These are phyloP conservation scores for Aselliscus stoliczkanus DNA, from an alignment of 2,797 vertebrate genomes.

Conservation along the genomic window DNA sequence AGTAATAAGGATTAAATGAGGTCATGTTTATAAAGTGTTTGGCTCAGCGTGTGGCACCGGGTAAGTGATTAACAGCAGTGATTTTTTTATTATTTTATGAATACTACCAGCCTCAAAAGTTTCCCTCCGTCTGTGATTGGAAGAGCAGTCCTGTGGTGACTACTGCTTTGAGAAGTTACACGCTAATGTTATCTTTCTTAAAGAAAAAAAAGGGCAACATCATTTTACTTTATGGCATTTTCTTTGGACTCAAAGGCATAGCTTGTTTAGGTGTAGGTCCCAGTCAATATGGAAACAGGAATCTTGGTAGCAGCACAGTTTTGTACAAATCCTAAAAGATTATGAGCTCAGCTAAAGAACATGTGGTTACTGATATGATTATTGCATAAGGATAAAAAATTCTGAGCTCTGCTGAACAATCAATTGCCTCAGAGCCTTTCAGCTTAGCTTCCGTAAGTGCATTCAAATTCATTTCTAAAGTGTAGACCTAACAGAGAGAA, in stretches of 20 bases:
- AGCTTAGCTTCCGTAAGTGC: background rate
- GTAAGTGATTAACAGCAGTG: background rate
- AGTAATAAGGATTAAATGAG: background rate
- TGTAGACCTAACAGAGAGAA: background rate
- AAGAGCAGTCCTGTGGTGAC: background rate
- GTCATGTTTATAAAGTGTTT: background rate
- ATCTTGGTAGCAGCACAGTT: background rate
- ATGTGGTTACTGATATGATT: background rate
- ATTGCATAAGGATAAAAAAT: background rate
- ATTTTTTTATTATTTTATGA: background rate
- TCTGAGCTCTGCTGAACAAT: background rate
- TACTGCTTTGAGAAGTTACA: background rate
- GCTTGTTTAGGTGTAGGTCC: background rate
- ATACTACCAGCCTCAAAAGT: background rate
- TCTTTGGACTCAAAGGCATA: slow-evolving; percentile 9
- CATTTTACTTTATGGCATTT: background rate
- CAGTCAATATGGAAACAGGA: background rate
- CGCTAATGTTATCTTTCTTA: background rate
- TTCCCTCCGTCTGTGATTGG: background rate
- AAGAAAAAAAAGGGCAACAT: background rate
- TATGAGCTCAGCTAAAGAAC: background rate
- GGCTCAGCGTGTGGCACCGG: background rate
- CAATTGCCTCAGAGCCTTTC: background rate
- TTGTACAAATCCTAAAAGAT: background rate
- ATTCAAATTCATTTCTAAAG: background rate